A percentile compares a stretch with the other conserved stretches of the same genome.
These are phyloP conservation scores for Oncorhynchus clarkii DNA, from an alignment of 2,113 vertebrate genomes.

Conservation along the genomic window DNA sequence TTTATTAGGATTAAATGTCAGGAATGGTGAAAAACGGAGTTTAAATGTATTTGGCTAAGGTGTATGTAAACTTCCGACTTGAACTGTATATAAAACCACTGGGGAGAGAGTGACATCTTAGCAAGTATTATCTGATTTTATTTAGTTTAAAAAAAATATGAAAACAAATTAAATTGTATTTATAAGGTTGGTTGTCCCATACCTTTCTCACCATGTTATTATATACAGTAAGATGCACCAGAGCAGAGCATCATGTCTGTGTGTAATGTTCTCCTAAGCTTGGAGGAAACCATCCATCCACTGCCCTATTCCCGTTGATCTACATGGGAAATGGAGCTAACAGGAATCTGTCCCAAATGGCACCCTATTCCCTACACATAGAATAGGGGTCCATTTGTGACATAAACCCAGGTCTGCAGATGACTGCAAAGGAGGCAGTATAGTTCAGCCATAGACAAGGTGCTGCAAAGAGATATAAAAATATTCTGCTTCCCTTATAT, in stretches of 20 bases:
- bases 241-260: conserved; percentile 12
- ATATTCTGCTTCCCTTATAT: conserved; percentile 34
- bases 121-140: background rate
- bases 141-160: too few species aligned
- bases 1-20: too few species aligned
- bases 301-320: conserved; percentile 29
- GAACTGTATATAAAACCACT: too few species aligned
- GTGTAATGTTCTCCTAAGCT: conserved; percentile 24
- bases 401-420: conserved; percentile 16
- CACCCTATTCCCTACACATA: too few species aligned
- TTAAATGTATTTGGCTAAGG: too few species aligned
- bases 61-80: too few species aligned
- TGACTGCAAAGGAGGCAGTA: conserved; percentile 32
- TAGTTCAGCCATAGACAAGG: conserved; percentile 50
- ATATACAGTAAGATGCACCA: conserved; percentile 14
- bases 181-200: background rate
- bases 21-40: too few species aligned
- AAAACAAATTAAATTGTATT: background rate
- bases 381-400: too few species aligned
- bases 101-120: too few species aligned
- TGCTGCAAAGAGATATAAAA: conserved; percentile 56
- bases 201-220: conserved; percentile 29
- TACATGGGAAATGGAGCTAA: conserved; percentile 20
- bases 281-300: conserved; percentile 27
- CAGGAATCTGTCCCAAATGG: background rate